phyloP scores from a whole-genome alignment of 2,888 invertebrate genomes.

The Clistopyga incitator region DNA sequence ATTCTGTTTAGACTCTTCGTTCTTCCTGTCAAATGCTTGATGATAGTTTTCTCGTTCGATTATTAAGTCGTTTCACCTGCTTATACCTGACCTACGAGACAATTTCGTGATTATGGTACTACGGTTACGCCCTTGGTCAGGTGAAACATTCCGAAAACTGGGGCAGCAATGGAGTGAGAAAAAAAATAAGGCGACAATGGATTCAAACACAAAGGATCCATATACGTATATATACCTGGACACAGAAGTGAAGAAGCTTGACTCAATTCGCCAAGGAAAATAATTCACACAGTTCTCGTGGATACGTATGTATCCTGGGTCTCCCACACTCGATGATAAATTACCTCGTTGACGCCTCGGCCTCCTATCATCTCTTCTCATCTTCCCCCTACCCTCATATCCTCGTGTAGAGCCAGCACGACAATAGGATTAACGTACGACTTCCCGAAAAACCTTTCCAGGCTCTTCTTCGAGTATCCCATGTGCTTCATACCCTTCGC shows the following conservation, averaged over 20 bases:
- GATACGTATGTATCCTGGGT: conserved; percentile 5
- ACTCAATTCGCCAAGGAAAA: conserved; percentile 36
- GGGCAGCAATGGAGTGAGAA: conserved; percentile 17
- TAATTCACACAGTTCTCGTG: conserved; percentile 27
- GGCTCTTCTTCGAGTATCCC: conserved; percentile 20
- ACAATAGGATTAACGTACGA: conserved; percentile 51
- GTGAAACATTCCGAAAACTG: conserved; percentile 42
- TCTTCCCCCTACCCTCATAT: conserved; percentile 44
- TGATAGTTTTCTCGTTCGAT: conserved; percentile 36
- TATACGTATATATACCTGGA: not conserved
- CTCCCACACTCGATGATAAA: conserved; percentile 54
- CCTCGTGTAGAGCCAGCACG: conserved; percentile 30
- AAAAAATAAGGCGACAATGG: conserved; percentile 10
- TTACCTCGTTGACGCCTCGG: conserved; percentile 62
- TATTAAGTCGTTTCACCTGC: conserved; percentile 58
- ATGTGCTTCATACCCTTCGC: conserved; percentile 32
- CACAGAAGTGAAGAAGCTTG: conserved; percentile 3
- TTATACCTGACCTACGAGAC: conserved; percentile 26
- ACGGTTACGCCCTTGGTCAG: conserved; percentile 32
- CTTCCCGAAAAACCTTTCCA: conserved; percentile 42
- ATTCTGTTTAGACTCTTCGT: too few species aligned
- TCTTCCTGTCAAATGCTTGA: conserved; percentile 9
- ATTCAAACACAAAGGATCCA: not conserved
- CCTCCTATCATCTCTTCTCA: conserved; percentile 32
- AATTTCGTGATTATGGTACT: not conserved